These are phyloP conservation scores for Echinops telfairi DNA, from an alignment of 2,113 vertebrate genomes.

Conservation along the genomic window DNA sequence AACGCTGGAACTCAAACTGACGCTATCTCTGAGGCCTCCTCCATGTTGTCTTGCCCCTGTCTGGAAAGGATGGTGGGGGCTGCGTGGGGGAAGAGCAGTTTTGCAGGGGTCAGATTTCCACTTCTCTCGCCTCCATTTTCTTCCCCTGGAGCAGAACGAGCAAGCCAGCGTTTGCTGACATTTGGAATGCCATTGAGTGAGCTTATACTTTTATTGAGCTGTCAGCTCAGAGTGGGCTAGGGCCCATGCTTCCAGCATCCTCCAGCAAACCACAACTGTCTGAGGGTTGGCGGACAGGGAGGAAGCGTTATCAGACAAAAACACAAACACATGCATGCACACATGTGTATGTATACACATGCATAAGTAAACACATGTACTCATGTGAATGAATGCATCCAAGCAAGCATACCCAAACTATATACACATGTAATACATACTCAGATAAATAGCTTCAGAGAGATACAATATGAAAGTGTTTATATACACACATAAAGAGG, in stretches of 20 bases:
- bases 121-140: constrained; percentile 23
- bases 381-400: background rate
- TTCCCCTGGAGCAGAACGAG: constrained; percentile 78
- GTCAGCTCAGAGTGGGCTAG: constrained; percentile 84
- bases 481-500: background rate
- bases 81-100: constrained; percentile 35
- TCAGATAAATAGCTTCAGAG: constrained; percentile 13
- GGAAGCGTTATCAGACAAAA: background rate
- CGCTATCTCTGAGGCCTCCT: too few relatives aligned
- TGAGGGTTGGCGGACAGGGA: background rate
- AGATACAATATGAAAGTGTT: constrained; percentile 31
- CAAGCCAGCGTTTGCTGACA: constrained; percentile 84
- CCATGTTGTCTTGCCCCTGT: background rate
- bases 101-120: constrained; percentile 36
- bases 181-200: constrained; percentile 86
- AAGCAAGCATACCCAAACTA: background rate
- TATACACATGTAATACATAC: too few relatives aligned
- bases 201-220: constrained; percentile 84
- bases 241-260: constrained; percentile 70
- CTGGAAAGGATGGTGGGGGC: background rate
- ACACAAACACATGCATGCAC: background rate
- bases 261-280: constrained; percentile 47
- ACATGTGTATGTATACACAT: background rate
- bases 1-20: too few relatives aligned
- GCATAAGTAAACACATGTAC: background rate